phyloP scores from a whole-genome alignment of 92 coral and sea anemone species.

The Plumapathes pennacea region DNA sequence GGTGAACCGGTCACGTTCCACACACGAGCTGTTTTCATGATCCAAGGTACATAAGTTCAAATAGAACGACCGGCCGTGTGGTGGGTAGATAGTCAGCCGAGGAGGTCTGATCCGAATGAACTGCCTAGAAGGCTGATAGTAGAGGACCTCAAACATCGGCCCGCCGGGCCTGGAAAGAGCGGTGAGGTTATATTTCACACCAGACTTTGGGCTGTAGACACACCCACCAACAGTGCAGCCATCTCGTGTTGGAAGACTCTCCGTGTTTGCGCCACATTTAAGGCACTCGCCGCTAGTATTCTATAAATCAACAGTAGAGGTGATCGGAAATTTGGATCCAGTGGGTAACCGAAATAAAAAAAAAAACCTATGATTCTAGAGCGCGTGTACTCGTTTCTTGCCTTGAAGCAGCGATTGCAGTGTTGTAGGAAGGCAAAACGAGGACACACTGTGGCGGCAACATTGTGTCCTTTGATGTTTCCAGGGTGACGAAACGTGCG shows the following conservation, averaged over 20 bases:
- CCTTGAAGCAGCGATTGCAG: no score
- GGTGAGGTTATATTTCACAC: conserved; percentile 55
- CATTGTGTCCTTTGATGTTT: no score
- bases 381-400: no score
- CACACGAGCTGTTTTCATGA: conserved; percentile 77
- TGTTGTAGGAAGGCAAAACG: no score
- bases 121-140: conserved; percentile 14
- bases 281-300: conserved; percentile 67
- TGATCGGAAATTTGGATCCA: no score
- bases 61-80: conserved; percentile 16
- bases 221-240: conserved; percentile 61
- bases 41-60: conserved; percentile 65
- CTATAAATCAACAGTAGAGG: no score
- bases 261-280: conserved; percentile 61
- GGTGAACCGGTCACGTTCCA: background rate
- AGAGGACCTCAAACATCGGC: conserved; percentile 63
- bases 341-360: no score
- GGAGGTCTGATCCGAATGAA: background rate
- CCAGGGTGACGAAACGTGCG: no score
- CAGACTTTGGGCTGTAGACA: conserved; percentile 24
- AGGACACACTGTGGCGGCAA: no score
- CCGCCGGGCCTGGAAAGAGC: conserved; percentile 67
- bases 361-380: no score
- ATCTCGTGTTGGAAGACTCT: conserved; percentile 34
- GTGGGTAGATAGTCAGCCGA: conserved; percentile 29